Percentiles rank a stretch among this genome's conserved stretches.
These are phyloP conservation scores for Schizopygopsis malacanthus DNA, from an alignment of 2,797 vertebrate species.

Conservation along the genomic window DNA sequence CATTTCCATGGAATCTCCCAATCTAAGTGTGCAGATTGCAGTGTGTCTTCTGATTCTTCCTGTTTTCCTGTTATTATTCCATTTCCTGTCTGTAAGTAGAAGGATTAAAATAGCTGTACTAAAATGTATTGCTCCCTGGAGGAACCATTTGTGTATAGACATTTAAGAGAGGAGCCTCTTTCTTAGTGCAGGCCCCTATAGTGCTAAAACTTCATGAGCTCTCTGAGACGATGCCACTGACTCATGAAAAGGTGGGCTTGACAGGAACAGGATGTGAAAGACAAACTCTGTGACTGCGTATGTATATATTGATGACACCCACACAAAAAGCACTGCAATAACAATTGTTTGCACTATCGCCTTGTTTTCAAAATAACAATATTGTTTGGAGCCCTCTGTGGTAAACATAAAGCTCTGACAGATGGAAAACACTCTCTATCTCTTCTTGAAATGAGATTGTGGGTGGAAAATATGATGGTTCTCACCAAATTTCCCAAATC, in stretches of 20 bases:
- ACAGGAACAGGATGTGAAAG: conserved; percentile 30
- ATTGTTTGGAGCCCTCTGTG: conserved; percentile 20
- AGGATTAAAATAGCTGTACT: conserved; percentile 76
- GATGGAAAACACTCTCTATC: neutral
- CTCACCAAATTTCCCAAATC: neutral
- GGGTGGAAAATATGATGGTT: neutral
- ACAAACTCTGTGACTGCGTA: conserved; percentile 15
- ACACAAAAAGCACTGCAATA: neutral
- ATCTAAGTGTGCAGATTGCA: conserved; percentile 40
- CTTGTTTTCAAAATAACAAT: conserved; percentile 42
- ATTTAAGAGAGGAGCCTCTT: conserved; percentile 70
- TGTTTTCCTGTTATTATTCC: conserved; percentile 77
- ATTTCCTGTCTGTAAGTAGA: conserved; percentile 78
- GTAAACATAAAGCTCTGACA: neutral
- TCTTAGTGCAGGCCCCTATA: conserved; percentile 51
- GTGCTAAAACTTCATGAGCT: conserved; percentile 66
- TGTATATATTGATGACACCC: conserved; percentile 15
- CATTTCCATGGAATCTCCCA: conserved; percentile 47
- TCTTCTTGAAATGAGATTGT: neutral
- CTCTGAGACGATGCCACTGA: neutral
- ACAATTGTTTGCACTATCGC: conserved; percentile 27
- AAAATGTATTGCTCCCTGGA: conserved; percentile 77
- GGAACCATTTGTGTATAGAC: conserved; percentile 61
- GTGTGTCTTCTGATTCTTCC: conserved; percentile 65
- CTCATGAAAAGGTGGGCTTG: conserved; percentile 19